These are phyloP conservation scores for Calameuta pallipes DNA, from an alignment of 2,888 invertebrate genomes.

Conservation along the genomic window DNA sequence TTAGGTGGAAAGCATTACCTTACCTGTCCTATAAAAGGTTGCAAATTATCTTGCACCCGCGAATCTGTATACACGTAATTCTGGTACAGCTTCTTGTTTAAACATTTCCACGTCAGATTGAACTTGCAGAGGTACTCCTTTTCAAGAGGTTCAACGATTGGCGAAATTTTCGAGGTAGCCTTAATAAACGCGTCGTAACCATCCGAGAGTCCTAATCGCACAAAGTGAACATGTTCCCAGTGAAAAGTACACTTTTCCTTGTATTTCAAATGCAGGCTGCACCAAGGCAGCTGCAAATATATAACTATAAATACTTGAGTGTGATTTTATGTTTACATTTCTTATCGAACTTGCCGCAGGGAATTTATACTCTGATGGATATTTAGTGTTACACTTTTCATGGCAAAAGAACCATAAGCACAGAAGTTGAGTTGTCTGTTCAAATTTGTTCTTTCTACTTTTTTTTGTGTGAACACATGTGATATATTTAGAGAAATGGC, in stretches of 20 bases:
- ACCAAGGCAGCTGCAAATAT: too few relatives aligned
- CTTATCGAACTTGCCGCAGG: too few relatives aligned
- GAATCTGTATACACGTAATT: conserved; percentile 68
- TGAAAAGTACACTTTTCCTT: too few relatives aligned
- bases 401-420: background rate
- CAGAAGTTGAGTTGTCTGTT: background rate
- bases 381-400: too few relatives aligned
- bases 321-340: too few relatives aligned
- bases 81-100: conserved; percentile 77
- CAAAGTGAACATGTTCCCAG: background rate
- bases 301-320: too few relatives aligned
- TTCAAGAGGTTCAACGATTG: conserved; percentile 72
- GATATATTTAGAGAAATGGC: conserved; percentile 23
- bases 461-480: conserved; percentile 11
- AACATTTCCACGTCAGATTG: conserved; percentile 75
- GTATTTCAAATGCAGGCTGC: too few relatives aligned
- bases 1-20: conserved; percentile 25
- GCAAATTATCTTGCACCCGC: conserved; percentile 70
- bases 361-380: too few relatives aligned
- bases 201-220: conserved; percentile 69
- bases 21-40: conserved; percentile 69
- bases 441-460: conserved; percentile 4
- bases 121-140: conserved; percentile 72
- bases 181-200: conserved; percentile 74
- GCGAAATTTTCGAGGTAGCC: conserved; percentile 71